phyloP scores from a whole-genome alignment of 2,113 vertebrate genomes.

The Cyanoderma ruficeps region DNA sequence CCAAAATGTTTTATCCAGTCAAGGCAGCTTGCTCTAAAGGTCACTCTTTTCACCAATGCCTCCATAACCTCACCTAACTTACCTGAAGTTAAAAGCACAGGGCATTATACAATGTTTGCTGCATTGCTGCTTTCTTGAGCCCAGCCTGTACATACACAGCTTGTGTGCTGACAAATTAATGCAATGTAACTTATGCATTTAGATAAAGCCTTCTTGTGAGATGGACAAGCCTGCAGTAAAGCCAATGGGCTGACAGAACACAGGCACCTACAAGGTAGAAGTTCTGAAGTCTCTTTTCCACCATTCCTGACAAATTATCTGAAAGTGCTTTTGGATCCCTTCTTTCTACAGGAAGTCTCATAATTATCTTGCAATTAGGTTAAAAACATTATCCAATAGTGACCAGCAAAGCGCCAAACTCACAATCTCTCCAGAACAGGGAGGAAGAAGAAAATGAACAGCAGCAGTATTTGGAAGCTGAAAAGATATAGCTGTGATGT shows the following conservation, averaged over 20 bases:
- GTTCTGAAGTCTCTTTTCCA: background rate
- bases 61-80: background rate
- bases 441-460: background rate
- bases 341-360: background rate
- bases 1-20: background rate
- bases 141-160: background rate
- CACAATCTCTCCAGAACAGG: background rate
- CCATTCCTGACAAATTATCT: background rate
- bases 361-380: background rate
- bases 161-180: background rate
- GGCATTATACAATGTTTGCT: background rate
- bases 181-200: background rate
- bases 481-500: background rate
- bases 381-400: background rate
- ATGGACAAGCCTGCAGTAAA: background rate
- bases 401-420: background rate
- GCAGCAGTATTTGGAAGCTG: background rate
- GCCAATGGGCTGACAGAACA: background rate
- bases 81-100: background rate
- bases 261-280: fast-evolving
- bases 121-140: background rate
- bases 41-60: background rate
- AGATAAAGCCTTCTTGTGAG: background rate
- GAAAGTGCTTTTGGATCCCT: background rate
- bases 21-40: background rate